Percentiles rank a stretch among this genome's conserved stretches.
These are phyloP conservation scores for Heliconius charithonia DNA, from an alignment of 2,888 invertebrate genomes.

Conservation along the genomic window DNA sequence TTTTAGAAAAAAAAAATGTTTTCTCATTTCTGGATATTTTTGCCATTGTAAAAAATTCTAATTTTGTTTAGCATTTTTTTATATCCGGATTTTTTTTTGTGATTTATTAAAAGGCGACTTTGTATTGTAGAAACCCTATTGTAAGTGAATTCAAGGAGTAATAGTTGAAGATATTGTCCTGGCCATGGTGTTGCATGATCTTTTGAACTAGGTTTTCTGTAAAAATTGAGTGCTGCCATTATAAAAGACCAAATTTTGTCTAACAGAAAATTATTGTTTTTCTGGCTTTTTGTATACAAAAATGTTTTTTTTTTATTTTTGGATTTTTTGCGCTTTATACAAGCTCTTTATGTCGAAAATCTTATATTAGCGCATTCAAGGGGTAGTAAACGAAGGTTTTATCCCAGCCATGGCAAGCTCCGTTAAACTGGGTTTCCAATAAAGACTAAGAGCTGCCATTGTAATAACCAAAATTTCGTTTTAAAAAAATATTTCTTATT, in stretches of 20 bases:
- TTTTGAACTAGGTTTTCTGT: slow-evolving; percentile 71
- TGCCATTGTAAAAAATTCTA: too few relatives aligned
- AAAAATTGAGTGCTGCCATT: slow-evolving; percentile 63
- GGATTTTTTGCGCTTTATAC: too few relatives aligned
- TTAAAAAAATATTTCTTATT: slow-evolving; percentile 19
- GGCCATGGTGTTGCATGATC: slow-evolving; percentile 69
- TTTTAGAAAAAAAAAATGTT: too few relatives aligned
- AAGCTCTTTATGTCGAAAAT: too few relatives aligned
- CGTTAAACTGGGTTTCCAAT: slow-evolving; percentile 73
- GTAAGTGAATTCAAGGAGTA: slow-evolving; percentile 48
- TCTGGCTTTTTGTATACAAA: background rate
- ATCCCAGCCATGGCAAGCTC: slow-evolving; percentile 70
- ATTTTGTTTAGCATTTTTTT: background rate
- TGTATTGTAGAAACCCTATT: background rate
- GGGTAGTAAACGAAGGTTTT: slow-evolving; percentile 57
- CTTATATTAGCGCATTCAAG: too few relatives aligned
- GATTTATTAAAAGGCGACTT: background rate
- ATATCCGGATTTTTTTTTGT: slow-evolving; percentile 5
- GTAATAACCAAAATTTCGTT: slow-evolving; percentile 55
- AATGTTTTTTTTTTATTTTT: too few relatives aligned
- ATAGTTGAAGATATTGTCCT: slow-evolving; percentile 57
- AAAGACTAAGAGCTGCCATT: slow-evolving; percentile 63
- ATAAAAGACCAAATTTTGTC: slow-evolving; percentile 55
- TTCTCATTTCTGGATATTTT: too few relatives aligned
- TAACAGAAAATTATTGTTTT: background rate